Conservation (phyloP, 2,888 invertebrate genomes). For the Netelia inedita region DNA sequence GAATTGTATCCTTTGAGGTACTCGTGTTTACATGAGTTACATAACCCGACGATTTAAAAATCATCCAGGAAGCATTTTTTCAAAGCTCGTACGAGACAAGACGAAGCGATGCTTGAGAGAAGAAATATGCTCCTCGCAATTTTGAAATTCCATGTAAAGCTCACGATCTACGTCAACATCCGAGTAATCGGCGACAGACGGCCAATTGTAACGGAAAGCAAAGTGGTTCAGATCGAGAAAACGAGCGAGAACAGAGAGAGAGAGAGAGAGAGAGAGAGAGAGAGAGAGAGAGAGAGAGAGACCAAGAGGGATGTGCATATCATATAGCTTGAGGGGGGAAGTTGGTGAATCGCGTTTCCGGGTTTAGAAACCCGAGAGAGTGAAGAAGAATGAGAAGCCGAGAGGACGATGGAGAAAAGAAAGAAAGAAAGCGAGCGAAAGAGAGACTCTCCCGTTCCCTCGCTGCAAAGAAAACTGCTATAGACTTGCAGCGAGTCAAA, state of each 20-base stretch:
- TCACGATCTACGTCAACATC: neutral
- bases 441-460: constrained; percentile 38
- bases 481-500: constrained; percentile 14
- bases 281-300: constrained; percentile 44
- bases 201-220: constrained; percentile 38
- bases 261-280: constrained; percentile 39
- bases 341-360: constrained; percentile 65
- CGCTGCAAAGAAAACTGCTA: constrained; percentile 21
- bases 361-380: constrained; percentile 54
- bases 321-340: constrained; percentile 50
- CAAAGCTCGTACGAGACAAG: neutral
- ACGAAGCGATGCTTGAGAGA: neutral
- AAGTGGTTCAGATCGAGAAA: constrained; percentile 24
- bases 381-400: constrained; percentile 47
- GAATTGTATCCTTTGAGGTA: neutral
- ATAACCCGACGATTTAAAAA: neutral
- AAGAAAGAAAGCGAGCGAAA: constrained; percentile 56
- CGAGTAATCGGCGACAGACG: constrained; percentile 44
- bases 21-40: neutral
- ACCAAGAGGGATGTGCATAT: constrained; percentile 3
- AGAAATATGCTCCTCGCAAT: neutral
- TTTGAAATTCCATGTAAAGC: neutral
- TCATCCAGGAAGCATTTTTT: constrained; percentile 5
- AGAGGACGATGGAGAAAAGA: constrained; percentile 15
- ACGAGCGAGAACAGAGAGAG: constrained; percentile 23